Evolutionary conservation across 1,140 invertebrate species (phyloP).

Genomic region (Meteorus sp.): DNA sequence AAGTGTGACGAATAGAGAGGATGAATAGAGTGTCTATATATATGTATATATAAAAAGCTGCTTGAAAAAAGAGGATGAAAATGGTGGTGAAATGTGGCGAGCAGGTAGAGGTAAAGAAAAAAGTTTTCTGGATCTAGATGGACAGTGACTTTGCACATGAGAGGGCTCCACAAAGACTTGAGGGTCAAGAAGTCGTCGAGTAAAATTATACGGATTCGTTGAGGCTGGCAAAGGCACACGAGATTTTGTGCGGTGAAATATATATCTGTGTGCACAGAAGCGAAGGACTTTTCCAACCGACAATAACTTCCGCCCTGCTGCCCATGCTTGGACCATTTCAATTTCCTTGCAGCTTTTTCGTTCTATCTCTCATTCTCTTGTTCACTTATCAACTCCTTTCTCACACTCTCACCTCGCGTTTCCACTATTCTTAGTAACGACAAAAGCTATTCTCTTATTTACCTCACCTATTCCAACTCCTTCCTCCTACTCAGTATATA

Average conservation of each 20-base stretch:
- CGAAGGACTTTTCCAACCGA: neutral
- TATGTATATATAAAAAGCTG: too few relatives aligned
- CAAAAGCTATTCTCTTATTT: constrained; percentile 21
- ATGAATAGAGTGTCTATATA: too few relatives aligned
- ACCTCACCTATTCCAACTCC: neutral
- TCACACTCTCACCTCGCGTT: neutral
- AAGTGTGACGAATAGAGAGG: neutral
- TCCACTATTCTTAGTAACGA: constrained; percentile 7
- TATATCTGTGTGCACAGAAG: neutral
- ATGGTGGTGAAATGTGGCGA: too few relatives aligned
- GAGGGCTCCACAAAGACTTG: neutral
- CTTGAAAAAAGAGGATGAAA: too few relatives aligned
- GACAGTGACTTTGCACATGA: neutral
- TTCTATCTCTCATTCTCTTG: too few relatives aligned
- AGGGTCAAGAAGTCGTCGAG: constrained; percentile 3
- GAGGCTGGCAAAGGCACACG: neutral
- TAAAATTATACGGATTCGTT: neutral
- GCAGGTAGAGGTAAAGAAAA: too few relatives aligned
- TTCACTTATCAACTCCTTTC: neutral
- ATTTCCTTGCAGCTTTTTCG: constrained; percentile 16
- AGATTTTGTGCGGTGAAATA: neutral
- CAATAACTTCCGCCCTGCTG: constrained; percentile 5
- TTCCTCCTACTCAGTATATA: neutral
- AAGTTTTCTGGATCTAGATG: too few relatives aligned
- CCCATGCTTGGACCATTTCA: constrained; percentile 24